Evolutionary conservation across 2,888 invertebrate species (phyloP), one percentile per base, ranked within the genome.

Genomic region (Choreutis nemorana): DNA sequence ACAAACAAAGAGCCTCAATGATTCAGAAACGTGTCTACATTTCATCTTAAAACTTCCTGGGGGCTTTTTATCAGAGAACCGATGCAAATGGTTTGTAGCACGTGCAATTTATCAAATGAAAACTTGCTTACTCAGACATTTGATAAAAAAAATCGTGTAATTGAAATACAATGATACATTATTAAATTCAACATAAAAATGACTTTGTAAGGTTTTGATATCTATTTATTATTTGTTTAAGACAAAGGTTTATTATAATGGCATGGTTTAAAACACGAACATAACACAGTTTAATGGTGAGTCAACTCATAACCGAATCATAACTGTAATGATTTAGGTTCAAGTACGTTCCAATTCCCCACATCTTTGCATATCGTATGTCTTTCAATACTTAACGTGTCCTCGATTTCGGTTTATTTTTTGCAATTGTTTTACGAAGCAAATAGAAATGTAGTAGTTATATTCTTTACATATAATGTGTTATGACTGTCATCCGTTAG

Each of bases 281-380:
- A n/a, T n/a, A n/a, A n/a, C n/a, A n/a, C n/a, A n/a, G n/a, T n/a
- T n/a, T 46, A 44, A 25, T 48, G 57, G 52, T 66, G 68, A 72
- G 51, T 71, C 68, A 67, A 72, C 51, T 71, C 68, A 67, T 55
- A 51, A 46, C 41, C 42, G 43, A 42, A 54, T 40, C 49, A n/a
- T 65, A 64, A 71, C 65, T 58, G 65, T 64, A 52, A 50, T 50
- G 40, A 47, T 54, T 57, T 66, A 61, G 56, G 61, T 64, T 53
- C 44, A 43, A 55, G 50, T 48, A 51, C 57, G 73, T 49, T 67
- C 77, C 50, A 61, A 52, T 72, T 66, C 50, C 71, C 73, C 48
- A 72, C 63, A 65, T 75, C 50, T 60, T 58, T 57, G 54, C 49
- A 53, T 57, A 65, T 64, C 55, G 55, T 46, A 53, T 63, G 62